Conservation (phyloP, 1,140 invertebrate species). For the Phocides pigmalion region DNA sequence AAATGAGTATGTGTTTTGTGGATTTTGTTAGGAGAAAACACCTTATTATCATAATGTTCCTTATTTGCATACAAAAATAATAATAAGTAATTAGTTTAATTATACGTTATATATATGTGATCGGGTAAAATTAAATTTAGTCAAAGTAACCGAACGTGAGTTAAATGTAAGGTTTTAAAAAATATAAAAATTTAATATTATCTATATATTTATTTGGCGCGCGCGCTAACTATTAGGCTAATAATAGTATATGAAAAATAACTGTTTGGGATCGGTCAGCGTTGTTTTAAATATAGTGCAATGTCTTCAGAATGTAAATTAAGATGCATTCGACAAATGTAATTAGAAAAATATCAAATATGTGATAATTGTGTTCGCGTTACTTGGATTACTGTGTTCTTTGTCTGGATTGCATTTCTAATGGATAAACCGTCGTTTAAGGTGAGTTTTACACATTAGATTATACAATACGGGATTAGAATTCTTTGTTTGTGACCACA, state of each 20-base stretch:
- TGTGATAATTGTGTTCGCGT: constrained; percentile 52
- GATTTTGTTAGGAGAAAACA: constrained; percentile 21
- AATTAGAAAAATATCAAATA: constrained; percentile 31
- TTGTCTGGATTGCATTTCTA: constrained; percentile 49
- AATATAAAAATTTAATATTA: too few relatives aligned
- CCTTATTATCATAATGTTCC: constrained; percentile 18
- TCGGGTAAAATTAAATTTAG: not conserved
- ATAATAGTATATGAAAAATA: constrained; percentile 44
- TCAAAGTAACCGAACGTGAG: too few relatives aligned
- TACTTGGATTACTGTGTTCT: constrained; percentile 41
- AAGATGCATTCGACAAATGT: constrained; percentile 44
- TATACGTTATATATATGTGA: not conserved
- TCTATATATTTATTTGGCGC: constrained; percentile 26
- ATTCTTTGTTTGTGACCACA: constrained; percentile 3
- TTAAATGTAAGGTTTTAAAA: too few relatives aligned
- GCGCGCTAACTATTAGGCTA: constrained; percentile 26
- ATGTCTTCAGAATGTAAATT: constrained; percentile 51
- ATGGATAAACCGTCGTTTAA: constrained; percentile 68
- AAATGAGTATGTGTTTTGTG: constrained; percentile 28
- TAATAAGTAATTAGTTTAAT: constrained; percentile 29
- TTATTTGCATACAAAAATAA: constrained; percentile 30
- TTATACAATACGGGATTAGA: not conserved
- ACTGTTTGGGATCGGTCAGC: constrained; percentile 46
- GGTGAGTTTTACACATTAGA: constrained; percentile 44
- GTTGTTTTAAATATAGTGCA: constrained; percentile 61